Conservation (phyloP, 2,797 vertebrate genomes). For the Siniperca undulata region DNA sequence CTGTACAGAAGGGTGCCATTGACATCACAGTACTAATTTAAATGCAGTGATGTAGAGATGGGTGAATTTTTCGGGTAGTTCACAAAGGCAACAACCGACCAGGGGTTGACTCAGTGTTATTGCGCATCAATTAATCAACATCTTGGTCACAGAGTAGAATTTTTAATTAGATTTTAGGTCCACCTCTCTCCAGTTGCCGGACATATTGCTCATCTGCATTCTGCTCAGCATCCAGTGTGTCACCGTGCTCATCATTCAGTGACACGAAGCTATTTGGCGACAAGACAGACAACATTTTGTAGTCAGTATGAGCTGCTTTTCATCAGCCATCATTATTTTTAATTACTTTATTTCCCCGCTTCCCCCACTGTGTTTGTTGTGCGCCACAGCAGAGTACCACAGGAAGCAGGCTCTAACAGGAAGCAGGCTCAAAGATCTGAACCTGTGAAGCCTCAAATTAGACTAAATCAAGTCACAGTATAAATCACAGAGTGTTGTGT, state of each 20-base stretch:
- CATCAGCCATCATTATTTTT: slow-evolving; percentile 71
- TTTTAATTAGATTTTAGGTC: slow-evolving; percentile 27
- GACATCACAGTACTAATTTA: slow-evolving; percentile 48
- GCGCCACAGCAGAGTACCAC: slow-evolving; percentile 27
- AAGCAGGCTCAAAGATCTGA: slow-evolving; percentile 54
- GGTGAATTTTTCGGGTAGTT: slow-evolving; percentile 1
- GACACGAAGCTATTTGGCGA: slow-evolving; percentile 31
- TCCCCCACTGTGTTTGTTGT: slow-evolving; percentile 54
- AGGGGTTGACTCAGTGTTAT: slow-evolving; percentile 32
- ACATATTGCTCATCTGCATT: slow-evolving; percentile 45
- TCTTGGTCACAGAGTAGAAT: slow-evolving; percentile 9
- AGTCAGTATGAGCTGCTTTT: slow-evolving; percentile 42
- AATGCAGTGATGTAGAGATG: slow-evolving; percentile 19
- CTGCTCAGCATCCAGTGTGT: slow-evolving; percentile 13
- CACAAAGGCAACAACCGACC: slow-evolving; percentile 10
- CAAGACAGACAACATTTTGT: slow-evolving; percentile 28
- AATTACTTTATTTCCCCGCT: slow-evolving; percentile 54
- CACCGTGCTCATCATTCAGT: slow-evolving; percentile 21
- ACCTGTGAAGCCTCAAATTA: slow-evolving; percentile 65
- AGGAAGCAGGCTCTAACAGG: slow-evolving; percentile 53
- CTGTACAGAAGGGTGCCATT: slow-evolving; percentile 8
- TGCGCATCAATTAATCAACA: slow-evolving; percentile 43
- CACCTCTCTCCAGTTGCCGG: slow-evolving; percentile 6
- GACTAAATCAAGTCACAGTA: slow-evolving; percentile 47
- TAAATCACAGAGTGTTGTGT: slow-evolving; percentile 34